Conservation (phyloP, 1,140 invertebrate species). For the Drosophila nasuta region DNA sequence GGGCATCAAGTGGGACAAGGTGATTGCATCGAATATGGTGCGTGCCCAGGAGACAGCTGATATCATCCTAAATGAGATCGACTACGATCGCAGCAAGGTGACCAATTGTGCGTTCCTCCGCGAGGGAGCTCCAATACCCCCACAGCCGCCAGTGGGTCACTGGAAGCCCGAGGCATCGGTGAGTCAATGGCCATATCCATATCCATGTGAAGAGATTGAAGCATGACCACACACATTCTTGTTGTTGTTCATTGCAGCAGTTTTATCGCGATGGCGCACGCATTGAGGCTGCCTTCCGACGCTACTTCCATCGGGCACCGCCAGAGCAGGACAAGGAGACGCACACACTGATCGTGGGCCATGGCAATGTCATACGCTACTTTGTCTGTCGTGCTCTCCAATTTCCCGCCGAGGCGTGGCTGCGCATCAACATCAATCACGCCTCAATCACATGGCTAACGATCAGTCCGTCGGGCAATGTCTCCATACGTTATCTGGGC, state of each 20-base stretch:
- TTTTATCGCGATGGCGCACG: conserved; percentile 97
- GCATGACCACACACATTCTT: conserved; percentile 15
- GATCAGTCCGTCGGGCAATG: conserved; percentile 94
- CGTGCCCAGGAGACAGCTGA: conserved; percentile 95
- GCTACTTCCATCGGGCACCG: conserved; percentile 96
- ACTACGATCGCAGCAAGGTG: conserved; percentile 85
- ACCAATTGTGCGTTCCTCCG: conserved; percentile 91
- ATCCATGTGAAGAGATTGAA: background rate
- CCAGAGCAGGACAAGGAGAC: conserved; percentile 92
- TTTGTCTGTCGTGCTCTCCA: conserved; percentile 99
- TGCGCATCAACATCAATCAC: conserved; percentile 95
- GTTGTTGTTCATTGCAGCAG: conserved; percentile 88
- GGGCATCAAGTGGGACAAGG: conserved; percentile 90
- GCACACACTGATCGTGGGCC: conserved; percentile 97
- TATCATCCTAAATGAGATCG: conserved; percentile 88
- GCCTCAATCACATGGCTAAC: conserved; percentile 96
- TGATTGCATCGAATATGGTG: conserved; percentile 96
- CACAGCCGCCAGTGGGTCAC: conserved; percentile 94
- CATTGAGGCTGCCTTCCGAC: conserved; percentile 98
- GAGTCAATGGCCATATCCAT: conserved; percentile 73
- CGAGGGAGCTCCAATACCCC: conserved; percentile 97
- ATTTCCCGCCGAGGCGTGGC: conserved; percentile 98
- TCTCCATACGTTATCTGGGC: conserved; percentile 91
- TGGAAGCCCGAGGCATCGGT: conserved; percentile 94
- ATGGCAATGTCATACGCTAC: conserved; percentile 99